Percentiles rank a stretch among this genome's conserved stretches.
Evolutionary conservation across 2,797 vertebrate species (phyloP).

Genomic region (Pseudochirops corinnae): DNA sequence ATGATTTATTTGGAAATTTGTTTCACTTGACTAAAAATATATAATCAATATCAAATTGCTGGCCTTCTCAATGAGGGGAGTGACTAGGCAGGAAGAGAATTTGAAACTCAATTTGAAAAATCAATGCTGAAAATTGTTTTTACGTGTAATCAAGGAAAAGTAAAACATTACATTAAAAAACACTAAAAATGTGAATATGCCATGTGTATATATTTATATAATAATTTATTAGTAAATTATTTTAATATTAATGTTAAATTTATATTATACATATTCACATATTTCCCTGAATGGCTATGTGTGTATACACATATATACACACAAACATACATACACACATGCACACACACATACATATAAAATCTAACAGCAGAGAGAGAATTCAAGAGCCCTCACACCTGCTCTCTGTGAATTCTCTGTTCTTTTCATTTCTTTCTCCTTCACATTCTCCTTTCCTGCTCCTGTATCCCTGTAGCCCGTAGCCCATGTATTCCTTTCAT

Average conservation of each 20-base stretch:
- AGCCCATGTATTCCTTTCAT: neutral
- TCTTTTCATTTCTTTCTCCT: neutral
- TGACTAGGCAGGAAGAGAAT: neutral
- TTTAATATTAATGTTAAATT: too few species aligned
- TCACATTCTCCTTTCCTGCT: neutral
- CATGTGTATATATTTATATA: neutral
- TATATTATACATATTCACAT: too few species aligned
- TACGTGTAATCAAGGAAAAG: neutral
- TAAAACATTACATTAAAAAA: neutral
- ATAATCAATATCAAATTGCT: neutral
- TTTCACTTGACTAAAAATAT: neutral
- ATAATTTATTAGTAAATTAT: too few species aligned
- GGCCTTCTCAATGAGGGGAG: neutral
- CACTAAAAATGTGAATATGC: neutral
- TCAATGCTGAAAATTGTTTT: neutral
- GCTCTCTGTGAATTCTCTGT: neutral
- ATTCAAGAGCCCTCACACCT: neutral
- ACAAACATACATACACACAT: too few species aligned
- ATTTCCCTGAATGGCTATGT: neutral
- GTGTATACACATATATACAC: too few species aligned
- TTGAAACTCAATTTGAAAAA: neutral
- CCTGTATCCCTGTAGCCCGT: neutral
- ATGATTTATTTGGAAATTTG: neutral
- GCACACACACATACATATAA: too few species aligned
- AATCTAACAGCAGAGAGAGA: neutral